Evolutionary conservation across 2,888 invertebrate species (phyloP).

Genomic region (Thecocarcelia acutangulata): DNA sequence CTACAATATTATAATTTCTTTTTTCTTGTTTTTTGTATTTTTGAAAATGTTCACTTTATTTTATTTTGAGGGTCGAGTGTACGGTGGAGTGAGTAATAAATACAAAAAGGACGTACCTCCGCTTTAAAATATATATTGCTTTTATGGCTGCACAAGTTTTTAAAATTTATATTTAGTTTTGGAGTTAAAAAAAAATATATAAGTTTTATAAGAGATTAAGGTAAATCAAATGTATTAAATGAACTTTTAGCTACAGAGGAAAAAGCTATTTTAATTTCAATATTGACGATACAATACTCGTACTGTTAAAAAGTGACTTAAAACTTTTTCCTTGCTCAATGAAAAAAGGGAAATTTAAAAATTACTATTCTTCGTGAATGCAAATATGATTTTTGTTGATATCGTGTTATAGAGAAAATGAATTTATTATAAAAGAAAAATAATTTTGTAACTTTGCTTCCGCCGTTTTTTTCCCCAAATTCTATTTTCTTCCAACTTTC

Average conservation of each 20-base stretch:
- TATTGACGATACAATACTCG: background rate
- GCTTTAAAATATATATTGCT: slow-evolving; percentile 1
- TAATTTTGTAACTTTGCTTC: too few species aligned
- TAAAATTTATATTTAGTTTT: slow-evolving; percentile 10
- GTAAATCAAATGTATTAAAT: slow-evolving; percentile 9
- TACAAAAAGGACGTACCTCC: background rate
- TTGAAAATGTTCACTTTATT: slow-evolving; percentile 20
- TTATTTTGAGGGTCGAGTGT: background rate
- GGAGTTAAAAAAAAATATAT: slow-evolving; percentile 7
- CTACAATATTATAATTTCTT: background rate
- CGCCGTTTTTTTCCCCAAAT: too few species aligned
- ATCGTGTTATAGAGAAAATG: too few species aligned
- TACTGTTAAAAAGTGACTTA: background rate
- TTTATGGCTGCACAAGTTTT: slow-evolving; percentile 6
- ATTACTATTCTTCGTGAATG: too few species aligned
- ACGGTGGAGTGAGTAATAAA: too few species aligned
- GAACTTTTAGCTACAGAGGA: slow-evolving; percentile 3
- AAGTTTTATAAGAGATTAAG: slow-evolving; percentile 35
- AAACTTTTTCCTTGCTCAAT: background rate
- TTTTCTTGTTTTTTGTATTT: background rate
- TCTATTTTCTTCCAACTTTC: too few species aligned
- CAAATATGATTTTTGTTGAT: too few species aligned
- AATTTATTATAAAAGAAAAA: too few species aligned
- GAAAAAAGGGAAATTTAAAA: too few species aligned
- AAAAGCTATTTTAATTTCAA: background rate